Evolutionary conservation across 2,797 vertebrate species (phyloP).

Genomic region (Acipenser transmontanus): DNA sequence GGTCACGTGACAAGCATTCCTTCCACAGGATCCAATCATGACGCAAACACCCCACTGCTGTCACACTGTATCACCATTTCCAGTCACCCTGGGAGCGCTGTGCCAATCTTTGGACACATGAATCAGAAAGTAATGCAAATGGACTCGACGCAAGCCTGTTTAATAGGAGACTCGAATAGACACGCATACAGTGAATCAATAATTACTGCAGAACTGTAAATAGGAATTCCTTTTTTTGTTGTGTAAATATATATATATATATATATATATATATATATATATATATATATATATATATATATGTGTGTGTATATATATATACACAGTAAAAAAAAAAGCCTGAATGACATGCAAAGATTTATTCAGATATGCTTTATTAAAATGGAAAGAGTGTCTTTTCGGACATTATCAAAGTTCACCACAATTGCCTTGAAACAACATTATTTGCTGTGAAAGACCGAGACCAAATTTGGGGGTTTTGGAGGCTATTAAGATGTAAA

Average conservation of each 20-base stretch:
- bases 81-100: conserved; percentile 63
- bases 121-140: conserved; percentile 79
- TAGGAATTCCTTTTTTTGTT: conserved; percentile 15
- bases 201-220: conserved; percentile 87
- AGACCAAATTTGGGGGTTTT: not conserved
- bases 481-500: too few species aligned
- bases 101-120: conserved; percentile 77
- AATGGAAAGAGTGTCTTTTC: conserved; percentile 9
- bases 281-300: not conserved
- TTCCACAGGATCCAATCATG: conserved; percentile 92
- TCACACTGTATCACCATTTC: conserved; percentile 80
- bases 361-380: conserved; percentile 47
- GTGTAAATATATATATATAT: conserved; percentile 26
- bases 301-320: too few species aligned
- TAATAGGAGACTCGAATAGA: conserved; percentile 74
- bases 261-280: not conserved
- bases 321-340: conserved; percentile 27
- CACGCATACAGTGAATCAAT: conserved; percentile 82
- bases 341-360: conserved; percentile 57
- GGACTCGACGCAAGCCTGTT: conserved; percentile 79
- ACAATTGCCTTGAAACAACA: conserved; percentile 4
- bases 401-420: conserved; percentile 2
- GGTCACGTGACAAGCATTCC: conserved; percentile 90
- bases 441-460: conserved; percentile 6
- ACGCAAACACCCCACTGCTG: conserved; percentile 90